A percentile compares a stretch with the other conserved stretches of the same genome.
Conservation (phyloP, 1,140 invertebrate genomes). For the Bombus affinis region DNA sequence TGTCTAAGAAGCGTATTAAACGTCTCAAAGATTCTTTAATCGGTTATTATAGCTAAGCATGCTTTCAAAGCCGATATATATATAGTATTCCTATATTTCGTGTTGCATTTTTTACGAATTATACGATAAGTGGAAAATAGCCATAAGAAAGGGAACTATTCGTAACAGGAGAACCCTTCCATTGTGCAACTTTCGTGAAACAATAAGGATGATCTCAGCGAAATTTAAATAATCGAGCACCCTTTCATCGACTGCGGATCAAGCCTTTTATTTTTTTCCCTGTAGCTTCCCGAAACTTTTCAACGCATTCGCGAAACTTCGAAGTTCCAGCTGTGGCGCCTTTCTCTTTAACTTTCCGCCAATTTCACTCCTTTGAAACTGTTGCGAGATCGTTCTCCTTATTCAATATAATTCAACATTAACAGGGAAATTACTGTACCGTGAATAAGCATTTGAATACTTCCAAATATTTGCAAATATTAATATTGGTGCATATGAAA, state of each 20-base stretch:
- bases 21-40: too few species aligned
- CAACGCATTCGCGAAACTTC: too few species aligned
- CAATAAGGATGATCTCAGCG: background rate
- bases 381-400: background rate
- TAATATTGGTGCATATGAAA: too few species aligned
- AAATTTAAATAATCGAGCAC: constrained; percentile 21
- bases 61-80: too few species aligned
- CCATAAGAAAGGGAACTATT: too few species aligned
- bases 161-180: too few species aligned
- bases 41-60: too few species aligned
- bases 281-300: background rate
- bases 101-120: background rate
- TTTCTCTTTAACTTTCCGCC: background rate
- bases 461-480: too few species aligned
- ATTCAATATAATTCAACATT: background rate
- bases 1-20: too few species aligned
- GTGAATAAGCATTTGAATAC: background rate
- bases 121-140: background rate
- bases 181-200: background rate
- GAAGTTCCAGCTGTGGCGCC: too few species aligned
- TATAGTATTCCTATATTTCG: background rate
- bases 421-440: background rate
- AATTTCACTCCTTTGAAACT: background rate
- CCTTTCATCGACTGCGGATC: background rate
- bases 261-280: background rate